These are phyloP conservation scores for Emydocephalus ijimae DNA, from an alignment of 2,113 vertebrate species.

Conservation along the genomic window DNA sequence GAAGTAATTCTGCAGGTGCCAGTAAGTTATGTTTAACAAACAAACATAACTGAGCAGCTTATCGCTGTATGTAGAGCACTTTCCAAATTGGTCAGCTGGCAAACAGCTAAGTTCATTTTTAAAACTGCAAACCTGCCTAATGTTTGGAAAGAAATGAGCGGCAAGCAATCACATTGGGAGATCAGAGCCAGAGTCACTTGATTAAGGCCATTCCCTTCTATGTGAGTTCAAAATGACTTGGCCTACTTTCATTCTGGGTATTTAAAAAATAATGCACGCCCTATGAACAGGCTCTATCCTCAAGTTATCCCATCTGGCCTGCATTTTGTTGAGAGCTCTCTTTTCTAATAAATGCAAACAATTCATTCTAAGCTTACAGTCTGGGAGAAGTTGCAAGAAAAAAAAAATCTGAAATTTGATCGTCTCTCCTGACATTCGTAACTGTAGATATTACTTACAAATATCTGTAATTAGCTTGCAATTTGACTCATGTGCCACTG, in stretches of 20 bases:
- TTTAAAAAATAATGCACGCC: not conserved
- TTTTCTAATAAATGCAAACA: not conserved
- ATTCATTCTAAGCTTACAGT: not conserved
- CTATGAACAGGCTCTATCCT: slow-evolving; percentile 8
- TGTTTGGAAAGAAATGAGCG: not conserved
- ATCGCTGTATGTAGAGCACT: accelerated
- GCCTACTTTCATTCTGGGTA: not conserved
- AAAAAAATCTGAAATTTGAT: not conserved
- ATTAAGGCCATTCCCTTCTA: not conserved
- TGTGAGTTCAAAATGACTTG: not conserved
- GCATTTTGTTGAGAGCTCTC: not conserved
- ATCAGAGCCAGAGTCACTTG: accelerated
- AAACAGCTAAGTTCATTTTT: slow-evolving; percentile 16
- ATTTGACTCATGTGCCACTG: not conserved
- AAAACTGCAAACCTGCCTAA: not conserved
- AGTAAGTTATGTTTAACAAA: accelerated
- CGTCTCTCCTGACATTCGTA: not conserved
- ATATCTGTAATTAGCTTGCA: not conserved
- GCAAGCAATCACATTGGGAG: not conserved
- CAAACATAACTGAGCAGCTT: not conserved
- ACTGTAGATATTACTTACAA: not conserved
- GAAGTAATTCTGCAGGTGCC: slow-evolving; percentile 15
- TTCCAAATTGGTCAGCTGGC: not conserved
- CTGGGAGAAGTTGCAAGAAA: not conserved
- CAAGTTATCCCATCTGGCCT: not conserved